Evolutionary conservation across 2,888 invertebrate genomes (phyloP).

Genomic region (Xestia rhomboidea): DNA sequence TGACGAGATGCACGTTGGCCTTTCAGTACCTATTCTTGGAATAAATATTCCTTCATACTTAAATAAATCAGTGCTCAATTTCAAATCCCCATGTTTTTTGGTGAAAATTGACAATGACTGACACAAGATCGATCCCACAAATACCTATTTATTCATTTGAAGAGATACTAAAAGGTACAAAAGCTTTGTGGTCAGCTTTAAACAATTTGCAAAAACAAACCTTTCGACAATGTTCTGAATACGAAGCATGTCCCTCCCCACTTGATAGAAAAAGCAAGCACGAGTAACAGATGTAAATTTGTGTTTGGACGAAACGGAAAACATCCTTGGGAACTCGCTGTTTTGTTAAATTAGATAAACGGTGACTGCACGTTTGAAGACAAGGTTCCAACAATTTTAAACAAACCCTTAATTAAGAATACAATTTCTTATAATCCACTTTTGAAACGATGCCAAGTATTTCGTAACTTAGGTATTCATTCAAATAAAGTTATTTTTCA

Average conservation of each 20-base stretch:
- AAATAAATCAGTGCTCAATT: neutral
- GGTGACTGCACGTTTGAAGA: slow-evolving; percentile 28
- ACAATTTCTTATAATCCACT: slow-evolving; percentile 30
- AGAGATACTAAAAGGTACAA: neutral
- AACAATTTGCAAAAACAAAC: slow-evolving; percentile 7
- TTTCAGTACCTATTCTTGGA: slow-evolving; percentile 4
- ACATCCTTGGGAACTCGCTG: slow-evolving; percentile 43
- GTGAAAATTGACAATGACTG: neutral
- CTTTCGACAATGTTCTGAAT: neutral
- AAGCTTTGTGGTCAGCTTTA: neutral
- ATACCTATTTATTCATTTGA: slow-evolving; percentile 3
- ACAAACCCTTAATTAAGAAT: slow-evolving; percentile 34
- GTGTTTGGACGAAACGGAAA: slow-evolving; percentile 42
- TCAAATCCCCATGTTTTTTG: neutral
- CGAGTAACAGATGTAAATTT: slow-evolving; percentile 49
- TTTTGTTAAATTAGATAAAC: slow-evolving; percentile 54
- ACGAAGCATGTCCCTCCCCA: slow-evolving; percentile 18
- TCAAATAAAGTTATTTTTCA: slow-evolving; percentile 52
- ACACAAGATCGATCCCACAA: neutral
- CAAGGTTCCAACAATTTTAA: slow-evolving; percentile 22
- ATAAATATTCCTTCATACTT: neutral
- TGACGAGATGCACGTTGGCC: neutral
- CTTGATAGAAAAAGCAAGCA: slow-evolving; percentile 48
- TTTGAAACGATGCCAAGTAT: slow-evolving; percentile 38
- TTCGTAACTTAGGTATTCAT: slow-evolving; percentile 34